Evolutionary conservation across 2,797 vertebrate genomes (phyloP).

Genomic region (Argya squamiceps): DNA sequence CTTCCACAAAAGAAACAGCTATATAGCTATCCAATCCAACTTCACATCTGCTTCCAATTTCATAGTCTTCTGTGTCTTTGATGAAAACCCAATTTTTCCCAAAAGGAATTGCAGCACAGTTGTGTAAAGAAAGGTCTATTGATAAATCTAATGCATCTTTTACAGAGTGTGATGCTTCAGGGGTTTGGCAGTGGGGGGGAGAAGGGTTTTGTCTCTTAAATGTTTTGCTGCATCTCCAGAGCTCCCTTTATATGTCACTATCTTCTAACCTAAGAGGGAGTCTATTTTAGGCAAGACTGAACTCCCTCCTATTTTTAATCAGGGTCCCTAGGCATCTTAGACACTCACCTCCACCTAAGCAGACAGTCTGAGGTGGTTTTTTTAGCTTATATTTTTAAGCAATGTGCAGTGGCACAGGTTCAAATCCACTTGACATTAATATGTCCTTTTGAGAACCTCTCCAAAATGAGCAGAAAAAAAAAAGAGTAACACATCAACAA

Average conservation of each 20-base stretch:
- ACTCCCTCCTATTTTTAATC: background rate
- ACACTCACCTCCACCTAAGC: background rate
- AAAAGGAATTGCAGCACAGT: constrained; percentile 41
- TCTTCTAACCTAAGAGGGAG: background rate
- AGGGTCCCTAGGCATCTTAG: background rate
- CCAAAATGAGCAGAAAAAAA: background rate
- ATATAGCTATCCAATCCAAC: constrained; percentile 10
- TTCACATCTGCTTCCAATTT: constrained; percentile 69
- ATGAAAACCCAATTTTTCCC: constrained; percentile 55
- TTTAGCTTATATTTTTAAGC: background rate
- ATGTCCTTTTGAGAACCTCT: background rate
- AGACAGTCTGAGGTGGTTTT: background rate
- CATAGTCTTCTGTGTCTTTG: constrained; percentile 47
- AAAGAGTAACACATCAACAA: background rate
- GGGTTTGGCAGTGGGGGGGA: background rate
- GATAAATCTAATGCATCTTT: constrained; percentile 50
- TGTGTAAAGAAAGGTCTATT: constrained; percentile 57
- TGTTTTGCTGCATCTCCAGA: constrained; percentile 4
- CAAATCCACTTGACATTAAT: background rate
- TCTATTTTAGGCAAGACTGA: background rate
- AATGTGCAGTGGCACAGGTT: background rate
- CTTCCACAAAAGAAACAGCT: constrained; percentile 27
- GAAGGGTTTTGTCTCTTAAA: background rate
- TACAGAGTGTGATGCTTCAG: constrained; percentile 14
- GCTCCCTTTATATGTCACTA: constrained; percentile 4